Conservation (phyloP, 2,113 vertebrate species). For the Dasyornis broadbenti region DNA sequence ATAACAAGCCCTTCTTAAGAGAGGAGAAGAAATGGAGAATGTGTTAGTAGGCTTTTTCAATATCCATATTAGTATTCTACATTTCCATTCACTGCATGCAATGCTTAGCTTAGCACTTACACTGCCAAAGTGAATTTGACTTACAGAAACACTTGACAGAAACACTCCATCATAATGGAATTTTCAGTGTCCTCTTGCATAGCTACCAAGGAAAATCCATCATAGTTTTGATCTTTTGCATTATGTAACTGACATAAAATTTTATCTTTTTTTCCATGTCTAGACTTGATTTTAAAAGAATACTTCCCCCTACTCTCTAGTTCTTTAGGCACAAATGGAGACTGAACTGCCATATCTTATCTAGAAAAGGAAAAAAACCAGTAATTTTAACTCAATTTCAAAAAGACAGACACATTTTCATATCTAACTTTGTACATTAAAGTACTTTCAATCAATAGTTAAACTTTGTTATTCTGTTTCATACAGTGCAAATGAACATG, state of each 20-base stretch:
- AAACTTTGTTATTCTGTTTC: not conserved
- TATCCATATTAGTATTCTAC: not conserved
- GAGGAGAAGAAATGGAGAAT: not conserved
- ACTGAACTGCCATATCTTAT: not conserved
- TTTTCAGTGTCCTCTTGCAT: not conserved
- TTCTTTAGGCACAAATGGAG: not conserved
- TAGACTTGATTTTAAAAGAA: conserved; percentile 27
- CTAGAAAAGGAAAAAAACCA: not conserved
- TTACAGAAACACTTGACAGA: not conserved
- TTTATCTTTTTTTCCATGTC: conserved; percentile 14
- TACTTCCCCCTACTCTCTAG: not conserved
- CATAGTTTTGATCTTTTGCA: not conserved
- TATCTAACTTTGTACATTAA: not conserved
- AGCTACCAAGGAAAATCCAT: not conserved
- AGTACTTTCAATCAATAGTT: not conserved
- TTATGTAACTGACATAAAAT: not conserved
- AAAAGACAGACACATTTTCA: not conserved
- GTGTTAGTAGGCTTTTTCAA: not conserved
- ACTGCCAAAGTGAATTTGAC: not conserved
- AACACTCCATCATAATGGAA: not conserved
- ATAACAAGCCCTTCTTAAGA: not conserved
- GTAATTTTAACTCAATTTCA: not conserved
- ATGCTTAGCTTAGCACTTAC: not conserved
- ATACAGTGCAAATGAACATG: not conserved
- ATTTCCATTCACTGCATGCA: not conserved